Evolutionary conservation across 2,797 vertebrate species (phyloP).

Genomic region (Halcyon chelicuti): DNA sequence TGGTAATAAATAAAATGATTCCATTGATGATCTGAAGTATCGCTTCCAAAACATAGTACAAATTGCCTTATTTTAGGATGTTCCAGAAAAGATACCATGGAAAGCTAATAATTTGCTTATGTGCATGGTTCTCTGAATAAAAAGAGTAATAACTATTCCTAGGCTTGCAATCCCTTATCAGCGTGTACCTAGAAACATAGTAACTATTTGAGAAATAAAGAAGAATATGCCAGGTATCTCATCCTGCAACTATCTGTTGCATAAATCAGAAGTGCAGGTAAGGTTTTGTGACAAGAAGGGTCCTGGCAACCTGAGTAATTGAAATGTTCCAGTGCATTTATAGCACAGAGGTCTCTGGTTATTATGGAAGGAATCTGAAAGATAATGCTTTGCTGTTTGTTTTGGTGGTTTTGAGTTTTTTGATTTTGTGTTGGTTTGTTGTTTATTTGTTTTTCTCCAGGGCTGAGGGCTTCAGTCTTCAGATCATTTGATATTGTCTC

Average conservation of each 20-base stretch:
- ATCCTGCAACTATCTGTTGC: fast-evolving
- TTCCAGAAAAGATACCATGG: not conserved
- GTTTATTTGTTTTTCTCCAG: not conserved
- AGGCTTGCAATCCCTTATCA: not conserved
- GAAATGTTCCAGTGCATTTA: not conserved
- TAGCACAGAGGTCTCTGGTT: not conserved
- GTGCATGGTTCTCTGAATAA: not conserved
- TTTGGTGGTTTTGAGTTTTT: not conserved
- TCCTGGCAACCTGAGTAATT: not conserved
- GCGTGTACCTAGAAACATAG: not conserved
- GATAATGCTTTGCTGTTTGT: not conserved
- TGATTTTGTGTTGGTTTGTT: not conserved
- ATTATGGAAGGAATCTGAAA: not conserved
- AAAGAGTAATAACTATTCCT: not conserved
- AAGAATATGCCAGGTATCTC: not conserved
- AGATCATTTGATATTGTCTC: not conserved
- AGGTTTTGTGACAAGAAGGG: not conserved
- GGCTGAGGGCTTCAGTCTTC: not conserved
- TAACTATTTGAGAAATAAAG: not conserved
- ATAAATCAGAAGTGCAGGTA: not conserved
- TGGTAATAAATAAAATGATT: not conserved
- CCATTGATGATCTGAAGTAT: not conserved
- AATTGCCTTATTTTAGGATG: not conserved
- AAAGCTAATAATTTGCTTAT: not conserved
- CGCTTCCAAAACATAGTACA: not conserved